Base-by-base conservation (phyloP, 2,888 invertebrate genomes). In the Ferrisia virgata region DNA sequence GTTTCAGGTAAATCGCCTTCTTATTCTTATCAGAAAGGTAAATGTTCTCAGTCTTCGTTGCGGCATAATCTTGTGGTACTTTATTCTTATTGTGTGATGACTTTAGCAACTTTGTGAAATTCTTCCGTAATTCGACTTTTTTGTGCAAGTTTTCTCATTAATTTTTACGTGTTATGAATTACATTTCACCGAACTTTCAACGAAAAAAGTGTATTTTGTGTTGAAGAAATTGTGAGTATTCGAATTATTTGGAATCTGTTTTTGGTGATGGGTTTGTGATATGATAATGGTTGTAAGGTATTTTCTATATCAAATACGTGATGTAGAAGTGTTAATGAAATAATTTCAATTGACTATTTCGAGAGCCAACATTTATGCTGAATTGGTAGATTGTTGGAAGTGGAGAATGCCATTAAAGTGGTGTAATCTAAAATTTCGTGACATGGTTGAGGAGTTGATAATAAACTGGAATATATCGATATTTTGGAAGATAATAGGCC, bases 11-110 rank as follows among this genome's bases (percentile, higher is more conserved):
- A 76, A 33, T 76, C 72, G 72, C 72, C 72, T 36, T 76, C 72
- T 76, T 76, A 36, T 36, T 76, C 72, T 76, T 76, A 76, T 76
- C 72, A 76, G 11, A 76, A 76, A 76, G 18, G 72, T 76, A 76
- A 76, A 76, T 36, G 72, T 76, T 76, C 72, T 76, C 72, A 76
- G 72, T 76, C 72, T 76, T 36, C n/a, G 72, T 76, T 76, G 72
- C 72, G 72, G 72, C 72, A 76, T 76, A 64, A 53, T 36, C 72
- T 76, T 76, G 72, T 76, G 15, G n/a, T n/a, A n/a, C n/a, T n/a
- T n/a, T n/a, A n/a, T n/a, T 76, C 36, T 36, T 36, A 76, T 76
- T 76, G 72, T 76, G 72, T 28, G 72, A 36, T 76, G 72, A 76
- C n/a, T 76, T 69, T 76, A 18, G 36, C 36, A 76, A 76, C 72